These are phyloP conservation scores for Plagodis pulveraria DNA, from an alignment of 2,888 invertebrate species.

Conservation along the genomic window DNA sequence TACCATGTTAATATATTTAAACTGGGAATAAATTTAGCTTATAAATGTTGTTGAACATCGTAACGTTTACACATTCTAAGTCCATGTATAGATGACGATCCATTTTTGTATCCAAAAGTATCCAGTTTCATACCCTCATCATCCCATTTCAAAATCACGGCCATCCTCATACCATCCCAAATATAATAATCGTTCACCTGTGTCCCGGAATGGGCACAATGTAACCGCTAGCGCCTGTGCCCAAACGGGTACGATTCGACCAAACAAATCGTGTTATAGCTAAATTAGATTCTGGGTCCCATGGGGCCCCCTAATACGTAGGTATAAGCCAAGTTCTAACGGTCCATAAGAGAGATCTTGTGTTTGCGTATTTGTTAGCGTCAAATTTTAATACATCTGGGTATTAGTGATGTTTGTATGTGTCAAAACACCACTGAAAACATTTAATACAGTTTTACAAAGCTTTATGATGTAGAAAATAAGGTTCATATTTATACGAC, in stretches of 20 bases:
- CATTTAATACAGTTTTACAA: conserved; percentile 11
- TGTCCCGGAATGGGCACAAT: conserved; percentile 29
- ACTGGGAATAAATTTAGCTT: too few species aligned
- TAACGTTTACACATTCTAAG: background rate
- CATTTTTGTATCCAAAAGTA: conserved; percentile 20
- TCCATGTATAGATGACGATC: conserved; percentile 14
- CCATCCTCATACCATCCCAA: conserved; percentile 26
- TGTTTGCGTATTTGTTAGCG: conserved; percentile 45
- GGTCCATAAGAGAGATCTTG: conserved; percentile 44
- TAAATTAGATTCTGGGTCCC: conserved; percentile 67
- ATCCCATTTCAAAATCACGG: conserved; percentile 19
- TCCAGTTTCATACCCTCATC: conserved; percentile 23
- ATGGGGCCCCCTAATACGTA: conserved; percentile 51
- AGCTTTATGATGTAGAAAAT: background rate
- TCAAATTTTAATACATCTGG: conserved; percentile 35
- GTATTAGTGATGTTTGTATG: conserved; percentile 20
- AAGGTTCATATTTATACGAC: conserved; percentile 4
- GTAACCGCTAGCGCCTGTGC: conserved; percentile 17
- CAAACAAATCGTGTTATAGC: conserved; percentile 66
- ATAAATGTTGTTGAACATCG: too few species aligned
- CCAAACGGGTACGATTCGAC: conserved; percentile 24
- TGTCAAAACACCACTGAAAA: conserved; percentile 5
- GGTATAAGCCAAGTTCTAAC: conserved; percentile 45
- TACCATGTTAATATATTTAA: too few species aligned
- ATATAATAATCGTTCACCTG: conserved; percentile 48